These are phyloP conservation scores for Zootoca vivipara DNA, from an alignment of 2,113 vertebrate species.

Conservation along the genomic window DNA sequence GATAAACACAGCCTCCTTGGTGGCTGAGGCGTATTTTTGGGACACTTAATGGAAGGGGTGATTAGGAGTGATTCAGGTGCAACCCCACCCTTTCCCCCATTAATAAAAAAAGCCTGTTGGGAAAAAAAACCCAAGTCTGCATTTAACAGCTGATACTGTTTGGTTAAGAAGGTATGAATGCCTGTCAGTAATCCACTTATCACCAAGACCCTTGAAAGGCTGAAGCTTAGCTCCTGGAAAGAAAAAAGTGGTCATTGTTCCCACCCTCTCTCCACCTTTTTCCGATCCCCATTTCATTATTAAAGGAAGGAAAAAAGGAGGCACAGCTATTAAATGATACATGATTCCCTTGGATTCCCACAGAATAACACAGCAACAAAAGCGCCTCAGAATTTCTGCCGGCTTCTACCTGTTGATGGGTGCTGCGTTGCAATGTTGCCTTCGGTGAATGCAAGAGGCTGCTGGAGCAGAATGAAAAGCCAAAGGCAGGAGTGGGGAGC, in stretches of 20 bases:
- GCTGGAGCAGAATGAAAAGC: fast-evolving
- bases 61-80: conserved; percentile 41
- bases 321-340: conserved; percentile 30
- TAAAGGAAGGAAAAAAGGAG: background rate
- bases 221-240: conserved; percentile 19
- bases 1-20: conserved; percentile 36
- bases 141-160: conserved; percentile 39
- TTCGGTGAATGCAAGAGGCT: background rate
- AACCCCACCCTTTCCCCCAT: conserved; percentile 8
- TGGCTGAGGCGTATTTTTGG: conserved; percentile 1
- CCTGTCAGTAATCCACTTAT: conserved; percentile 44
- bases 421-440: background rate
- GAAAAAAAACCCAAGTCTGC: conserved; percentile 47
- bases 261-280: conserved; percentile 35
- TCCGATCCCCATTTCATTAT: conserved; percentile 24
- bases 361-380: background rate
- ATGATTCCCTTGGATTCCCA: conserved; percentile 41
- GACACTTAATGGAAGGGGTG: conserved; percentile 50
- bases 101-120: background rate
- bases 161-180: conserved; percentile 41
- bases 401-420: conserved; percentile 2
- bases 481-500: background rate
- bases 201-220: background rate
- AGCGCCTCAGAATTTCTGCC: conserved; percentile 20
- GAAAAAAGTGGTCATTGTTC: conserved; percentile 42